phyloP scores from a whole-genome alignment of 1,140 invertebrate species.

The Liolophura sinensis region DNA sequence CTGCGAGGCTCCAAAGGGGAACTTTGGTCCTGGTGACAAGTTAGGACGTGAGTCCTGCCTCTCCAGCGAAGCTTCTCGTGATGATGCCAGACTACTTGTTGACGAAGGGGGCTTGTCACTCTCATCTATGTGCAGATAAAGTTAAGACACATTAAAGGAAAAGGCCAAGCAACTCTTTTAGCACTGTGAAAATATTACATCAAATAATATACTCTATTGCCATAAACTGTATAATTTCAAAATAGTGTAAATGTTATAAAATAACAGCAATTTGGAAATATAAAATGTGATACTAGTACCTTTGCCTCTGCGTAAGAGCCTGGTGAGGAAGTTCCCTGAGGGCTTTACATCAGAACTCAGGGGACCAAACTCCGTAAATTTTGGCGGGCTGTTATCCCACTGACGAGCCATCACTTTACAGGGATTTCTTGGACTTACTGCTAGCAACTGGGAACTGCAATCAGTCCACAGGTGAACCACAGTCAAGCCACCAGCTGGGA shows the following conservation, averaged over 20 bases:
- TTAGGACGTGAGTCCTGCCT: not conserved
- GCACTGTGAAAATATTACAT: too few species aligned
- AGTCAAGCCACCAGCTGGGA: too few species aligned
- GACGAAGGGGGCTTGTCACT: slow-evolving; percentile 14
- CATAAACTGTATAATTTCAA: too few species aligned
- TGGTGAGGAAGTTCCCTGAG: slow-evolving; percentile 53
- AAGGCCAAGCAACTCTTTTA: too few species aligned
- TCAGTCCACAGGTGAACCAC: too few species aligned
- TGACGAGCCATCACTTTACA: not conserved
- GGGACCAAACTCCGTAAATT: slow-evolving; percentile 77
- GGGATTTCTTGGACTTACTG: not conserved
- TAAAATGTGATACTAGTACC: slow-evolving; percentile 32
- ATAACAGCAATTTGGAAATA: too few species aligned
- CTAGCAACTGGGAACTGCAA: too few species aligned
- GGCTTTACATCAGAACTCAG: slow-evolving; percentile 67
- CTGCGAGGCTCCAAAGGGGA: too few species aligned
- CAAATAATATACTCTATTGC: too few species aligned
- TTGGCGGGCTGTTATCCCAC: slow-evolving; percentile 66
- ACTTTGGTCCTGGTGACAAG: too few species aligned
- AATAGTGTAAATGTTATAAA: too few species aligned
- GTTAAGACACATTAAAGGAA: not conserved
- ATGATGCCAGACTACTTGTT: slow-evolving; percentile 17
- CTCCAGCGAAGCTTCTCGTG: slow-evolving; percentile 29
- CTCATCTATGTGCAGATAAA: slow-evolving; percentile 23
- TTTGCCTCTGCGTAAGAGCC: slow-evolving; percentile 55